These are phyloP conservation scores for Monopterus albus DNA, from an alignment of 2,113 vertebrate species.

Conservation along the genomic window DNA sequence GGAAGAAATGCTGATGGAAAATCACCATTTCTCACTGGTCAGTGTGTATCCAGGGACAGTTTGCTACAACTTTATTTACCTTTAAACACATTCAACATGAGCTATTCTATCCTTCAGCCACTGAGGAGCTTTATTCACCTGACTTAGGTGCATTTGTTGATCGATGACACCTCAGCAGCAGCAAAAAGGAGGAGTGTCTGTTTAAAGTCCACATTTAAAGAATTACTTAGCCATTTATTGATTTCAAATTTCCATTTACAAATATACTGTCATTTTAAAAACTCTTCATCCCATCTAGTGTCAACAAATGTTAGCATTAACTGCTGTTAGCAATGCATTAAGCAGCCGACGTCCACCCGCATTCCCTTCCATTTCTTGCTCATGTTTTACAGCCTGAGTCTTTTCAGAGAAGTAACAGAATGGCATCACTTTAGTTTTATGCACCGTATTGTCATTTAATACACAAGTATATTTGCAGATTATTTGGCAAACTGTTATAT, in stretches of 20 bases:
- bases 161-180: background rate
- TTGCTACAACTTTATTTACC: background rate
- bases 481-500: slow-evolving; percentile 78
- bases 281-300: background rate
- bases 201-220: background rate
- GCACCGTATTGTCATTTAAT: slow-evolving; percentile 68
- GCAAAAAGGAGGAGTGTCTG: background rate
- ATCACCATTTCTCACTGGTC: background rate
- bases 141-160: background rate
- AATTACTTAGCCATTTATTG: background rate
- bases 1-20: slow-evolving; percentile 38
- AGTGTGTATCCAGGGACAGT: background rate
- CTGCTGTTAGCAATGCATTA: background rate
- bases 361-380: slow-evolving; percentile 39
- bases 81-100: background rate
- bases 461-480: slow-evolving; percentile 82
- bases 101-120: background rate
- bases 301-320: background rate
- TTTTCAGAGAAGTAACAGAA: slow-evolving; percentile 30
- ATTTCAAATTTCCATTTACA: background rate
- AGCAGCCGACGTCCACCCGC: slow-evolving; percentile 19
- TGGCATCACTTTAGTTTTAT: slow-evolving; percentile 35
- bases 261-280: background rate
- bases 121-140: background rate
- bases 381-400: slow-evolving; percentile 31